Evolutionary conservation across 2,113 vertebrate genomes (phyloP).

Genomic region (Platysternon megacephalum): DNA sequence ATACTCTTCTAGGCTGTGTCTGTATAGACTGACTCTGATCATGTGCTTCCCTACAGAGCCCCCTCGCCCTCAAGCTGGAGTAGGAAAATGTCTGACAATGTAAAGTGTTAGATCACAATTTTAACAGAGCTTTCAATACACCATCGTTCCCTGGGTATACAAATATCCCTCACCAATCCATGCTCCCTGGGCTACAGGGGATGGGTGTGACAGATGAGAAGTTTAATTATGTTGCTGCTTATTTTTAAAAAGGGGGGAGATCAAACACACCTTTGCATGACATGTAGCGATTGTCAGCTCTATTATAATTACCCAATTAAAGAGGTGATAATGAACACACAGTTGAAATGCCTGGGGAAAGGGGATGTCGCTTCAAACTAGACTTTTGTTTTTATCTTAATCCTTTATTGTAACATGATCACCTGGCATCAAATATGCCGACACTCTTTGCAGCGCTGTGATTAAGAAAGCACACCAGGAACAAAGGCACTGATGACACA

Average conservation of each 20-base stretch:
- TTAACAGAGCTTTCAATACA: background rate
- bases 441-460: background rate
- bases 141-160: background rate
- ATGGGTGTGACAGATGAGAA: background rate
- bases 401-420: slow-evolving; percentile 62
- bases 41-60: background rate
- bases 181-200: background rate
- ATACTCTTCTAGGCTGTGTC: background rate
- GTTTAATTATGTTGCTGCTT: slow-evolving; percentile 30
- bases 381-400: slow-evolving; percentile 67
- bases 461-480: slow-evolving; percentile 34
- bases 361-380: slow-evolving; percentile 34
- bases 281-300: slow-evolving; percentile 59
- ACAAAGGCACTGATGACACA: slow-evolving; percentile 58
- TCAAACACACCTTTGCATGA: slow-evolving; percentile 52
- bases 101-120: background rate
- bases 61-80: background rate
- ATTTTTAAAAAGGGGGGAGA: slow-evolving; percentile 3
- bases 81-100: background rate
- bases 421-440: slow-evolving; percentile 60
- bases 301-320: slow-evolving; percentile 72
- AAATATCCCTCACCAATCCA: background rate
- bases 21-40: background rate
- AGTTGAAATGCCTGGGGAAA: slow-evolving; percentile 60
- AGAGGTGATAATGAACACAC: slow-evolving; percentile 66